Percentiles rank a stretch among this genome's conserved stretches.
Conservation (phyloP, 2,888 invertebrate species). For the Ptychoptera contaminata region DNA sequence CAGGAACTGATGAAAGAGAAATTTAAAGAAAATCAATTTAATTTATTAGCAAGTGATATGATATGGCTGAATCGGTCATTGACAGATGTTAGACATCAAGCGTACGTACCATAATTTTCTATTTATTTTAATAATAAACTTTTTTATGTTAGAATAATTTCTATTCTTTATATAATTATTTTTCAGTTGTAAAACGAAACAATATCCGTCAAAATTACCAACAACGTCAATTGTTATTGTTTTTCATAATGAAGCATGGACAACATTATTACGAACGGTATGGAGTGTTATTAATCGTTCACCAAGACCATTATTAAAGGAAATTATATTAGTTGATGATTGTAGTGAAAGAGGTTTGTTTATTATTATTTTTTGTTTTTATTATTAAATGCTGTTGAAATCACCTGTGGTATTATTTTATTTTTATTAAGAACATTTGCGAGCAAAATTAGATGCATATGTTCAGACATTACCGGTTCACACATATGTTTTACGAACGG, state of each 20-base stretch:
- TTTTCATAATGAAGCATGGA: conserved; percentile 99
- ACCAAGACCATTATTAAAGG: conserved; percentile 70
- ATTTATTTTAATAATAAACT: conserved; percentile 5
- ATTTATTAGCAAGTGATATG: conserved; percentile 92
- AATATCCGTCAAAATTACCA: conserved; percentile 64
- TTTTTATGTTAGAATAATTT: too few relatives aligned
- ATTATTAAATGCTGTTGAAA: neutral
- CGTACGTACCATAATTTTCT: conserved; percentile 43
- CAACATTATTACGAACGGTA: conserved; percentile 85
- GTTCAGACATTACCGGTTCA: conserved; percentile 72
- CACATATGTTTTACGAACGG: conserved; percentile 76
- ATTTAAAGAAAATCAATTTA: conserved; percentile 98
- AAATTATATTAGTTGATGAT: conserved; percentile 96
- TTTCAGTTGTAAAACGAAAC: conserved; percentile 62
- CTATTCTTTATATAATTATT: conserved; percentile 8
- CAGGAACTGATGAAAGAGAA: conserved; percentile 83
- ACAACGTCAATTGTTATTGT: conserved; percentile 95
- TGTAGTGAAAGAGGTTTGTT: conserved; percentile 77
- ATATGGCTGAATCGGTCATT: conserved; percentile 91
- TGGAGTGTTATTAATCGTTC: conserved; percentile 96
- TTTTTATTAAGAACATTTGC: conserved; percentile 58
- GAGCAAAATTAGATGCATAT: conserved; percentile 76
- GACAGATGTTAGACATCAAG: conserved; percentile 82
- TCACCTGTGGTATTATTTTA: conserved; percentile 5
- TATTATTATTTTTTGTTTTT: neutral